Evolutionary conservation across 2,797 vertebrate genomes (phyloP), one percentile per base, ranked within the genome.

Genomic region (Rachycentron canadum): DNA sequence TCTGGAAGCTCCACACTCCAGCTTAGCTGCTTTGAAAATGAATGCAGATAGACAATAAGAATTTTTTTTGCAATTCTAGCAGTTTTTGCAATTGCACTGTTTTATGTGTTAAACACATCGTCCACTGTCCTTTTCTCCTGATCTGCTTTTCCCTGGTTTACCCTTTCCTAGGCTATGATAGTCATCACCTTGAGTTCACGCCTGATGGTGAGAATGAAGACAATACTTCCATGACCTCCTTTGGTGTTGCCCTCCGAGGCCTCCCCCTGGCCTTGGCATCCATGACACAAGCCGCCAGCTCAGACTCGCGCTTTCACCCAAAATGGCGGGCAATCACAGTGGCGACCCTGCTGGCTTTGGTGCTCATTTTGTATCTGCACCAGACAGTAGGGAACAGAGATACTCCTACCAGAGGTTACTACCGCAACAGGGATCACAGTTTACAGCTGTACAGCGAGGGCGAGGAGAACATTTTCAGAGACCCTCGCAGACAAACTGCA

Each of bases 321-420:
- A 97, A 95, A 93, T 99, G 98, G 98, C 95, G 85, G 73, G 96
- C 97, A 47, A 97, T 99, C 38, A 73, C 94, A 5, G 93, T 95
- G 3, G 92, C 92, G 0, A 78, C 92, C 49, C 89, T 95, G 0
- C 70, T 96, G 6, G 93, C 91, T 0, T 38, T 96, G 0, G 79
- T 95, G 68, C 91, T 98, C 16, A 85, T 97, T 86, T 70, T 98
- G 0, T 94, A 97, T 65, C 82, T 96, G 50, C 96, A 97, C 87
- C 94, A 94, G 67, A 82, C 84, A 0, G 73, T 61, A 7, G 86
- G 76, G 47, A 78, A 80, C 74, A 52, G 73, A 68, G 82, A 87
- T 38, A 1, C 50, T 32, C 55, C 73, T 3, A 5, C 52, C 56
- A 66, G 40, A 43, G 60, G 65, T 9, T 79, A 82, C 85, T 62